Percentiles rank a stretch among this genome's conserved stretches.
Conservation (phyloP, 2,888 invertebrate genomes). For the Drosophila ezoana region DNA sequence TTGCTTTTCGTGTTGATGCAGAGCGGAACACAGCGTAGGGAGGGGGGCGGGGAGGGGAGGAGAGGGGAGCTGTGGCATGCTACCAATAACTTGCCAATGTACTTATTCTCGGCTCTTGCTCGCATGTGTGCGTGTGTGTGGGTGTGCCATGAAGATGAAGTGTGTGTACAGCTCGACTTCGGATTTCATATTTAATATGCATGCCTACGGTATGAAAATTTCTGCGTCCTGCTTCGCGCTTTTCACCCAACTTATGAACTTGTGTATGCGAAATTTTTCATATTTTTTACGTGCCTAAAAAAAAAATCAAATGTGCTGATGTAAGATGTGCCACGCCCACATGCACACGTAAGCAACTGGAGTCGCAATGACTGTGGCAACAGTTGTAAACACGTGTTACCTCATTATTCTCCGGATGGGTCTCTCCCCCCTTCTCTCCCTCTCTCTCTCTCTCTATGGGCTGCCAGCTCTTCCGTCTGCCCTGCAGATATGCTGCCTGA, state of each 20-base stretch:
- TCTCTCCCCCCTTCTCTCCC: neutral
- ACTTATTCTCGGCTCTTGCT: slow-evolving; percentile 26
- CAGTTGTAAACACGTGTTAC: slow-evolving; percentile 58
- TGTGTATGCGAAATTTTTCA: slow-evolving; percentile 70
- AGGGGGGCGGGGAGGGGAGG: neutral
- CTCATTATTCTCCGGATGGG: slow-evolving; percentile 38
- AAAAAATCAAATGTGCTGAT: slow-evolving; percentile 56
- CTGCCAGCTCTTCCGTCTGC: neutral
- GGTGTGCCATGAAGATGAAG: slow-evolving; percentile 43
- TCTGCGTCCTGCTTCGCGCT: slow-evolving; percentile 29
- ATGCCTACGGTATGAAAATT: slow-evolving; percentile 60
- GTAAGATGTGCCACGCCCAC: slow-evolving; percentile 25
- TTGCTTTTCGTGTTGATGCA: slow-evolving; percentile 77
- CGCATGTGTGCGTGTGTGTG: slow-evolving; percentile 3
- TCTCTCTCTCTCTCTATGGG: neutral
- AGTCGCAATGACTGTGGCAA: slow-evolving; percentile 31
- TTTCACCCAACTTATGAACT: slow-evolving; percentile 68
- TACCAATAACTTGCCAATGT: slow-evolving; percentile 56
- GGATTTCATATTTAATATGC: slow-evolving; percentile 69
- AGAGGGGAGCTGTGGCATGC: slow-evolving; percentile 1
- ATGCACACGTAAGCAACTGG: neutral
- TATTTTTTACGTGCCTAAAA: slow-evolving; percentile 75
- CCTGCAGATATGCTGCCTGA: slow-evolving; percentile 6
- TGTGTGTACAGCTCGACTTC: slow-evolving; percentile 37
- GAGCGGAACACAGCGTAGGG: slow-evolving; percentile 21